Base-by-base conservation (phyloP, 2,113 vertebrate genomes). In the Osmerus eperlanus region DNA sequence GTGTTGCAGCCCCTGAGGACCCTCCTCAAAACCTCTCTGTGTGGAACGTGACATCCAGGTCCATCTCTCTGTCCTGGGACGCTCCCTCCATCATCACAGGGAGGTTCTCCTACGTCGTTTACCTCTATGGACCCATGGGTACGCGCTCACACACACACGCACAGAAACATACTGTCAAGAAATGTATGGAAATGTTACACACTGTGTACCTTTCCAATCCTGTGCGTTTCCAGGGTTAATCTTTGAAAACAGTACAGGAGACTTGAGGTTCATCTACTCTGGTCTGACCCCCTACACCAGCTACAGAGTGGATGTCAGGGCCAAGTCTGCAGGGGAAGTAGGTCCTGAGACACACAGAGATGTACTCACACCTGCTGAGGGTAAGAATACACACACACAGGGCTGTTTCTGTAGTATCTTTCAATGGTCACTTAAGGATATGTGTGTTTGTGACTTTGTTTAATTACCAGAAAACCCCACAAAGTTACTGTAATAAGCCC, bases 191-290 rank as follows among this genome's bases (percentile, higher is more conserved):
- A 36, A 36, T 68, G 1, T 67, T n/a, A 47, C 0, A 28, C 59
- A 72, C 52, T 62, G 12, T 41, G 54, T 53, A 29, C 51, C 36
- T 72, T 16, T 47, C 41, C 41, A 9, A 47, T 47, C 41, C 41
- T 73, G 54, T 71, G 36, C 66, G 68, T 72, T 64, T 47, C 0
- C 77, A 99, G 97, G 95, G 68, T 84, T 76, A 28, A 87, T 98
- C 83, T 92, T 94, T 81, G 94, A 96, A 60, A 97, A 97, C 81
- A 94, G 86, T 83, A 99, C 96, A 4, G 91, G 83, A 78, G 95
- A 97, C 67, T 91, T 83, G 56, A 93, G 85, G 15, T 96, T 96
- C 76, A 18, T 73, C 3, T 95, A 96, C 63, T 85, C 78, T 29
- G 93, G 91, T 79, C 89, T 99, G 67, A 92, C 84, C 11, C 96